A percentile compares a stretch with the other conserved stretches of the same genome.
phyloP scores from a whole-genome alignment of 92 coral and sea anemone species.

The Porites cylindrica region DNA sequence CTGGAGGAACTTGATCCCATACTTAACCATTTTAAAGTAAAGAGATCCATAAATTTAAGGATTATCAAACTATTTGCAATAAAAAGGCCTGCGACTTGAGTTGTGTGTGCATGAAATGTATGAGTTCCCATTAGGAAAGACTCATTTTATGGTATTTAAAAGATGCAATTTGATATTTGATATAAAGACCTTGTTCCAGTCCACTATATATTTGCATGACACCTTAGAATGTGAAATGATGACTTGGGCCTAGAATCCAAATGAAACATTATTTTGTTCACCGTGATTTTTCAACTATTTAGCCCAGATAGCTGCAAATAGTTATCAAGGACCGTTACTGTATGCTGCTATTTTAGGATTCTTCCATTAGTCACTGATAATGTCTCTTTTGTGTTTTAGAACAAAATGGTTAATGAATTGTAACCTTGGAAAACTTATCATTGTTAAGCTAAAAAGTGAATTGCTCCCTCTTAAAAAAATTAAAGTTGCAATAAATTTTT shows the following conservation, averaged over 20 bases:
- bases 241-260: not conserved
- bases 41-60: no score
- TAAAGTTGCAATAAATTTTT: not conserved
- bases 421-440: not conserved
- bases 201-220: not conserved
- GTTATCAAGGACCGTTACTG: not conserved
- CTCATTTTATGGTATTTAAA: no score
- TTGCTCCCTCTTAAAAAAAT: not conserved
- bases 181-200: no score
- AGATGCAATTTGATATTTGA: no score
- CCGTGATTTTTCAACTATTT: constrained; percentile 7
- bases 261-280: not conserved
- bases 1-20: no score
- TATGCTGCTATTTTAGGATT: not conserved
- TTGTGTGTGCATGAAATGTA: no score
- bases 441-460: not conserved
- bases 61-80: no score
- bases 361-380: not conserved
- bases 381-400: not conserved
- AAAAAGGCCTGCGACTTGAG: no score
- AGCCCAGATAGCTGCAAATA: not conserved
- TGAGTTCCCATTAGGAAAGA: no score
- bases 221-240: not conserved
- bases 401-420: constrained; percentile 26
- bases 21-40: no score